Evolutionary conservation across 2,797 vertebrate species (phyloP).

Genomic region (Fundulus diaphanus): DNA sequence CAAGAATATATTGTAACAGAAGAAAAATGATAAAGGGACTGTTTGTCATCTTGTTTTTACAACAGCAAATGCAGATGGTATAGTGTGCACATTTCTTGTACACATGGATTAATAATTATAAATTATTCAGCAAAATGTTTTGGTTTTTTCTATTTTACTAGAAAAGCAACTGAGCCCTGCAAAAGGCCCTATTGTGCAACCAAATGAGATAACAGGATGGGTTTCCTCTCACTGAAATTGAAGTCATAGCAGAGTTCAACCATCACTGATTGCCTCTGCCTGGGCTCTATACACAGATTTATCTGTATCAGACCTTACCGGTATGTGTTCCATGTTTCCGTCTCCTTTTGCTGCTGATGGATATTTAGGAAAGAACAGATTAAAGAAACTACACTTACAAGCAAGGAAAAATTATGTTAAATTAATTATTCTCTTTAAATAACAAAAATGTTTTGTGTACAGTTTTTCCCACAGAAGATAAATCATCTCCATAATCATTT

Average conservation of each 20-base stretch:
- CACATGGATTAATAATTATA: background rate
- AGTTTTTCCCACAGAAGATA: background rate
- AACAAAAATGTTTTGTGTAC: background rate
- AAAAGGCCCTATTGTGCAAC: conserved; percentile 57
- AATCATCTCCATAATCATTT: background rate
- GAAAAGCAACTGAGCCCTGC: conserved; percentile 25
- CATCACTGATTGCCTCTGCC: conserved; percentile 70
- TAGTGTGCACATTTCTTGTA: background rate
- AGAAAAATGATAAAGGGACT: background rate
- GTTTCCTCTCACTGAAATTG: conserved; percentile 60
- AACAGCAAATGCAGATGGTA: background rate
- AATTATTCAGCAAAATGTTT: conserved; percentile 4
- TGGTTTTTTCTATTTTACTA: conserved; percentile 17
- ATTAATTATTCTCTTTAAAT: background rate
- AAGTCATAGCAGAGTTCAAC: conserved; percentile 64
- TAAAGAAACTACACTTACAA: background rate
- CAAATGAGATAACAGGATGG: conserved; percentile 61
- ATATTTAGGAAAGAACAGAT: conserved; percentile 23
- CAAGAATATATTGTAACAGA: background rate
- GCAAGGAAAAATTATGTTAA: background rate
- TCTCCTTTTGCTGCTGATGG: conserved; percentile 28
- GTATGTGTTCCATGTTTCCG: conserved; percentile 18
- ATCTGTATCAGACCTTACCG: conserved; percentile 43
- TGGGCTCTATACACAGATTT: conserved; percentile 39
- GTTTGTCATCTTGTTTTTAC: background rate